These are phyloP conservation scores for Stichodactyla helianthus DNA, from an alignment of 64 coral and sea anemone species.

Conservation along the genomic window DNA sequence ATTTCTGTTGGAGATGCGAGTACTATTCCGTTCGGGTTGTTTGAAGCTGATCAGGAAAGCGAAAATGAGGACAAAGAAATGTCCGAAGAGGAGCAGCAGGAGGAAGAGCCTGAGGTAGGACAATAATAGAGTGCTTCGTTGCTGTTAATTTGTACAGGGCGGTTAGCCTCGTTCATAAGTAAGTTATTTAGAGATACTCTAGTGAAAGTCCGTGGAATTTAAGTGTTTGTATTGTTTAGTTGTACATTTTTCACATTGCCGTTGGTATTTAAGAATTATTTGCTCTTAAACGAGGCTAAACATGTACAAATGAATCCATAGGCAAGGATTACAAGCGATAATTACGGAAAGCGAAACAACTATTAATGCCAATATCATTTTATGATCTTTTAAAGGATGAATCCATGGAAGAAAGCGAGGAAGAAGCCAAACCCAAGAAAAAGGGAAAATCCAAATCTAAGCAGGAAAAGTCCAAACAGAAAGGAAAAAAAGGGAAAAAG, in stretches of 20 bases:
- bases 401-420: slow-evolving; percentile 22
- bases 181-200: too few species aligned
- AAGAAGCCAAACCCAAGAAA: slow-evolving; percentile 11
- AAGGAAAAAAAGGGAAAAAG: background rate
- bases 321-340: too few species aligned
- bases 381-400: background rate
- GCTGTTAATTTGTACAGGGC: background rate
- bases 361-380: too few species aligned
- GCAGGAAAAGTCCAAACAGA: background rate
- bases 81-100: slow-evolving; percentile 22
- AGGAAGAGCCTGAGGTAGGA: background rate
- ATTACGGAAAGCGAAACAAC: too few species aligned
- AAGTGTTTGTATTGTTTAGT: too few species aligned
- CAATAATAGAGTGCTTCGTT: background rate
- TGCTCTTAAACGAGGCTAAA: too few species aligned
- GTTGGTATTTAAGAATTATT: too few species aligned
- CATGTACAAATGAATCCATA: too few species aligned
- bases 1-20: slow-evolving; percentile 32
- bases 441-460: slow-evolving; percentile 10
- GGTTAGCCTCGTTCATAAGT: too few species aligned
- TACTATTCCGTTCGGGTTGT: background rate
- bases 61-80: slow-evolving; percentile 31
- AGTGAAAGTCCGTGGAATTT: too few species aligned
- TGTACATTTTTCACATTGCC: too few species aligned
- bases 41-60: slow-evolving; percentile 5